Evolutionary conservation across 1,140 invertebrate genomes (phyloP).

Genomic region (Nixonia krombeini): DNA sequence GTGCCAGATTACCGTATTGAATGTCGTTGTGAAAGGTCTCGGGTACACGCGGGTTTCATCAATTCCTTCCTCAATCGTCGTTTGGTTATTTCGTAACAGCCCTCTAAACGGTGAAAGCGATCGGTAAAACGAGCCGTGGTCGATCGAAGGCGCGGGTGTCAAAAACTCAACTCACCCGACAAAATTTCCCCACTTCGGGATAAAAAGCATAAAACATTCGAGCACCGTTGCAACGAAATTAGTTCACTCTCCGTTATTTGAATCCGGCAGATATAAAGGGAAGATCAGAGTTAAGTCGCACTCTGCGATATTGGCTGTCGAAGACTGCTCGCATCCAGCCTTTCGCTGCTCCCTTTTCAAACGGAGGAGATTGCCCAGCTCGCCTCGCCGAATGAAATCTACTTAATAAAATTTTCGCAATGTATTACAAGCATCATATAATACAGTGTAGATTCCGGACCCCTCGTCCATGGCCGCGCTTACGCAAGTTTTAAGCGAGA

Average conservation of each 20-base stretch:
- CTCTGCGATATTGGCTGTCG: constrained; percentile 63
- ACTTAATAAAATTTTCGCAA: constrained; percentile 57
- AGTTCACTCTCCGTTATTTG: constrained; percentile 58
- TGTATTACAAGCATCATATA: constrained; percentile 13
- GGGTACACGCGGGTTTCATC: no score
- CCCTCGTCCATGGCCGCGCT: neutral
- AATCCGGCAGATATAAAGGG: constrained; percentile 62
- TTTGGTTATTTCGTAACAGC: no score
- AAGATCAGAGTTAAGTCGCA: constrained; percentile 63
- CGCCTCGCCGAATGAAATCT: constrained; percentile 44
- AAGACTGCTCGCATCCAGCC: constrained; percentile 39
- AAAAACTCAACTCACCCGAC: constrained; percentile 17
- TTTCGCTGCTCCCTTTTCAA: constrained; percentile 18
- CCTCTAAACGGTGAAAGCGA: no score
- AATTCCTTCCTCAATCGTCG: no score
- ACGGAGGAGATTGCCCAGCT: constrained; percentile 7
- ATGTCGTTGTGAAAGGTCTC: no score
- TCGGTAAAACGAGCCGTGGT: no score
- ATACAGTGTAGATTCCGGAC: constrained; percentile 15
- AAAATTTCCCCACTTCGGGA: no score
- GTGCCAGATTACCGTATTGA: no score
- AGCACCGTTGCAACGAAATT: constrained; percentile 13
- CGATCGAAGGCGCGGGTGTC: no score
- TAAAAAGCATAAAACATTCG: constrained; percentile 50
- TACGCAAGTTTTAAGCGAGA: constrained; percentile 2